Evolutionary conservation across 2,888 invertebrate species (phyloP), one percentile per base, ranked within the genome.

Genomic region (Philereme vetulata): DNA sequence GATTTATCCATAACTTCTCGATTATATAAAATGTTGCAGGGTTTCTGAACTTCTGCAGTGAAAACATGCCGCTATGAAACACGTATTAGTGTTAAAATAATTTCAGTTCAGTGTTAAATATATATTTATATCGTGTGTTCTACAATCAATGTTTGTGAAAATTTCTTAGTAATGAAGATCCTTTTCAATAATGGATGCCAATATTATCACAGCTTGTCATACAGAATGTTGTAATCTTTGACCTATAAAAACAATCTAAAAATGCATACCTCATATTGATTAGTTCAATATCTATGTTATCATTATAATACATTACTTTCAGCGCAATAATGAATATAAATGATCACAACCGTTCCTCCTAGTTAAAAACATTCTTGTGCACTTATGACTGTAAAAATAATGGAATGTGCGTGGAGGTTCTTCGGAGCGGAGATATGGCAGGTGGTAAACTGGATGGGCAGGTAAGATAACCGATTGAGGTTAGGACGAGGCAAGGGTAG

Each of bases 391-490:
- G 52, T 55, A 50, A 62, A 59, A 68, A 59, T n/a, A 60, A 67
- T 59, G 62, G 57, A 65, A 68, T 67, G 64, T 53, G 60, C 64
- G 49, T 43, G 10, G 50, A 55, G 33, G 54, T 58, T 54, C 42
- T 49, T 49, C 32, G 21, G 38, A 47, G 72, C 35, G 21, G 38
- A 47, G 72, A 78, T 78, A 80, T 82, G 84, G 81, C 81, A 85
- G 81, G 77, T 82, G 80, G 79, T 71, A 71, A 72, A 74, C 59
- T 73, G 67, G 67, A 77, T 79, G 74, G 75, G 73, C 78, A 80
- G 81, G 63, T 81, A 79, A 62, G 51, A 77, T 80, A 77, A 80
- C 76, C 78, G 75, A 85, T 83, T 85, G 84, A 87, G 86, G 87
- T 89, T 88, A 87, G 82, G 81, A 77, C 72, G 76, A 74, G 77